These are phyloP conservation scores for Urocitellus parryii DNA, from an alignment of 2,113 vertebrate species.

Conservation along the genomic window DNA sequence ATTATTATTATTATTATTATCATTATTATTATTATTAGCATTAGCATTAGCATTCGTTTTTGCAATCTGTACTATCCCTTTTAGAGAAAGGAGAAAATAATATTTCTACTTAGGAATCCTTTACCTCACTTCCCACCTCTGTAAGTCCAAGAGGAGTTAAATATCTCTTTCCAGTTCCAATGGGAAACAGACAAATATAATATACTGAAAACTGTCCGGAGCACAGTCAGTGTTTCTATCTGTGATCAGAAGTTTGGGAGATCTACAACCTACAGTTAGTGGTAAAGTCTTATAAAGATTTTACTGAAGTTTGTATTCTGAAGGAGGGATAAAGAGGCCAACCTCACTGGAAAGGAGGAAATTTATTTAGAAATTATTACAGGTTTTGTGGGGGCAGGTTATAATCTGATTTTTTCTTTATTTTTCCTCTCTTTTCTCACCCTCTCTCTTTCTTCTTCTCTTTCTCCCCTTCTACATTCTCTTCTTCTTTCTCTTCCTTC, in stretches of 20 bases:
- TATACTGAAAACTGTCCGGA: neutral
- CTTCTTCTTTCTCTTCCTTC: neutral
- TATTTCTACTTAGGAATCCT: neutral
- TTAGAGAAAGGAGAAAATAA: neutral
- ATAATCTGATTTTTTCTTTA: neutral
- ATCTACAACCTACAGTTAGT: neutral
- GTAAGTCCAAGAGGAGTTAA: neutral
- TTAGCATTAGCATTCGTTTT: neutral
- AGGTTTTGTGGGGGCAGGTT: neutral
- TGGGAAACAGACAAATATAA: neutral
- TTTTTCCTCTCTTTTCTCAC: neutral
- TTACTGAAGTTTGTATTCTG: conserved; percentile 51
- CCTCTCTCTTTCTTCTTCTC: neutral
- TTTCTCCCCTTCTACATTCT: rapidly evolving
- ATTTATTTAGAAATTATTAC: conserved; percentile 7
- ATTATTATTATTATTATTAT: too few species aligned
- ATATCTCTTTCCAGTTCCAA: neutral
- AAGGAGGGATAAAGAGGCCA: neutral
- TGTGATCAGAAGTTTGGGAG: neutral
- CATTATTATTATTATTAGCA: too few species aligned
- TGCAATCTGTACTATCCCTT: neutral
- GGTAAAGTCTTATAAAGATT: neutral
- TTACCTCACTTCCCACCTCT: neutral
- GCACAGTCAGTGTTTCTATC: neutral
- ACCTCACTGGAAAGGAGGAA: neutral